Conservation (phyloP, 1,140 invertebrate genomes). For the Temnothorax longispinosus region DNA sequence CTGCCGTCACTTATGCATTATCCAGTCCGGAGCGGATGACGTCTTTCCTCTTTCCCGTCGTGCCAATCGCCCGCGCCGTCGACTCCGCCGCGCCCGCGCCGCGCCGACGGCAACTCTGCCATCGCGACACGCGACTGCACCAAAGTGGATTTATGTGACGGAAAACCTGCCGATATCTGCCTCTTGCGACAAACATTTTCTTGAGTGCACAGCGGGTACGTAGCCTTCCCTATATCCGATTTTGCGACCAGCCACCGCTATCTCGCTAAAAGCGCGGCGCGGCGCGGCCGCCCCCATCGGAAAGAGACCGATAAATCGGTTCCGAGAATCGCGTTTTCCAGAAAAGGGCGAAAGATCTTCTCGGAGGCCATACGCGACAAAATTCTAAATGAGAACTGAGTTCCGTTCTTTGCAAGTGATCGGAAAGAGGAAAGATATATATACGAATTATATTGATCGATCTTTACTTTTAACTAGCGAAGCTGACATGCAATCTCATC, state of each 20-base stretch:
- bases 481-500: neutral
- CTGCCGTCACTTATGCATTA: slow-evolving; percentile 65
- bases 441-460: neutral
- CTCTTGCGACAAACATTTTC: slow-evolving; percentile 55
- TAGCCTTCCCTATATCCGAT: slow-evolving; percentile 36
- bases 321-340: slow-evolving; percentile 29
- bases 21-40: slow-evolving; percentile 30
- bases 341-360: neutral
- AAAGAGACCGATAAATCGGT: slow-evolving; percentile 48
- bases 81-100: neutral
- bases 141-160: slow-evolving; percentile 65
- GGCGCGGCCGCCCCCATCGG: neutral
- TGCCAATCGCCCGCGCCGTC: neutral
- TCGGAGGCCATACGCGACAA: neutral
- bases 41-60: slow-evolving; percentile 28
- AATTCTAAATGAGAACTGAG: neutral
- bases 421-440: neutral
- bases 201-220: slow-evolving; percentile 21
- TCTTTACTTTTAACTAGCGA: neutral
- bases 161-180: slow-evolving; percentile 60
- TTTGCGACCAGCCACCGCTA: slow-evolving; percentile 33
- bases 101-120: neutral
- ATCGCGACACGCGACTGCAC: slow-evolving; percentile 3
- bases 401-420: neutral
- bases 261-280: slow-evolving; percentile 37